Evolutionary conservation across 2,797 vertebrate genomes (phyloP), one percentile per base, ranked within the genome.

Genomic region (Ara ararauna): DNA sequence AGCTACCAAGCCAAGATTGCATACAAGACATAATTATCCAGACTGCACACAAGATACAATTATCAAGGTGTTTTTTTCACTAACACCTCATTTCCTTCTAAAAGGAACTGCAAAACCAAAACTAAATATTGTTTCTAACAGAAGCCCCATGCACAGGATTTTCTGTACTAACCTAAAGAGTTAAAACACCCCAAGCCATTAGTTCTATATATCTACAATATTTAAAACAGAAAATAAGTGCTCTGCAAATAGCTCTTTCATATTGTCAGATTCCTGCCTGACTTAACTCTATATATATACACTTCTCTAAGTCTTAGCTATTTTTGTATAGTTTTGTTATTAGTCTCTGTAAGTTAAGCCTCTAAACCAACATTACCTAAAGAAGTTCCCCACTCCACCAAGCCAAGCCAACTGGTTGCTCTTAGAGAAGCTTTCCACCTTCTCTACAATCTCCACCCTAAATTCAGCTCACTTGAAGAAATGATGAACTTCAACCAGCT

Each of bases 401-500:
- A 61, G 10, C 29, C 26, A 66, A 61, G 11, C 29, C 23, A 65
- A 61, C 8, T 32, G 2, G 13, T 1, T 32, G 2, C 62, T 67
- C 47, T 58, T 61, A 89, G 30, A 26, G 23, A 7, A 18, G 7
- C 58, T 74, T 79, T 29, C 29, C 5, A 6, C n/a, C 23, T 53
- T 53, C 44, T 48, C 42, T 24, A 5, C 6, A 29, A 17, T 29
- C 51, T 29, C 45, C 32, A 6, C 1, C 50, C 53, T 40, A 71
- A 91, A 94, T 68, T 22, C 77, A 73, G 6, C 61, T 93, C 94
- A 97, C 67, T 89, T 94, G 79, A 44, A 71, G 48, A 45, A 50
- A 50, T 4, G 0, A 29, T 11, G 32, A 45, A 4, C 53, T 61
- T 42, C 45, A 47, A 16, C 32, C 54, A 40, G 72, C 65, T 77